Base-by-base conservation (phyloP, 2,888 invertebrate species). In the Nebria brevicollis region DNA sequence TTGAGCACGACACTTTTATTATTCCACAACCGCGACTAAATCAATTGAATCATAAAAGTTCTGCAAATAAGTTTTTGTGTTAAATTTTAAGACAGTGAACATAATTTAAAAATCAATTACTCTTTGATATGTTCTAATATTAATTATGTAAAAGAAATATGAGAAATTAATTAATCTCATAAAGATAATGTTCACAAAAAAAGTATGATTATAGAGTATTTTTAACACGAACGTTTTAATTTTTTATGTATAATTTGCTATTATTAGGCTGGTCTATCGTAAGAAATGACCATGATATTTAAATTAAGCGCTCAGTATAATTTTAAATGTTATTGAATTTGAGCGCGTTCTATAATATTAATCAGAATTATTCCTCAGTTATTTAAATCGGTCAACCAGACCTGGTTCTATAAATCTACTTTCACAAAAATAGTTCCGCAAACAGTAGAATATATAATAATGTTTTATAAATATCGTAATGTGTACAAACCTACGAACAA, bases 401-500 rank as follows among this genome's bases (percentile, higher is more conserved):
- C n/a, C 68, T 70, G 54, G 66, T 42, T 77, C 26, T 66, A 77
- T 26, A 77, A 70, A 54, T 64, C 66, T 70, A 77, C 68, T 77
- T 68, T 70, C 68, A 77, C 68, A 77, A 43, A 11, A 70, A 25
- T 43, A 11, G 25, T 77, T 68, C 66, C 66, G 11, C 54, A 25
- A 11, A 73, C 8, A 75, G 43, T 5, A 64, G 2, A n/a, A 13
- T 20, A 70, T 25, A 42, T 42, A 42, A 68, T 70, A 54, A 66
- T 76, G 66, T 43, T 42, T 15, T 25, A 15, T 20, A 25, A 11
- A n/a, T 25, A 68, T 13, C 7, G 20, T 25, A 77, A 77, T 43
- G 20, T 7, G 25, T 26, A 77, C 77, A 77, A 70, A 77, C 77
- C 77, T 77, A 77, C 70, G 64, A 77, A 54, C 42, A 77, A 70